Evolutionary conservation across 2,113 vertebrate species (phyloP).

Genomic region (Seriola rivoliana): DNA sequence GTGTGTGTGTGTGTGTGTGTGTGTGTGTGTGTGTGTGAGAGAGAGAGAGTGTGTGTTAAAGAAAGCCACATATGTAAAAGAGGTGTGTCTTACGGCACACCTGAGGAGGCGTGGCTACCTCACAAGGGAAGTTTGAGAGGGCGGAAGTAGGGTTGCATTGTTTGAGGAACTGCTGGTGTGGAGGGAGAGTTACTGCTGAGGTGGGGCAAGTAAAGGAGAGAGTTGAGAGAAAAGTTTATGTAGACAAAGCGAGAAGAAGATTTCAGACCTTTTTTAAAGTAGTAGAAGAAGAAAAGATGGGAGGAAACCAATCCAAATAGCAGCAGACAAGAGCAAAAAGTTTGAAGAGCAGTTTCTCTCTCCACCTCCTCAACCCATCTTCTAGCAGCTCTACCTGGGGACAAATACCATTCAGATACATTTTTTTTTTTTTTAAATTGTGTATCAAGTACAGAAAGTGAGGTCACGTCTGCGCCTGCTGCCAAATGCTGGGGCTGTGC

Average conservation of each 20-base stretch:
- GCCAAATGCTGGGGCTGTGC: slow-evolving; percentile 69
- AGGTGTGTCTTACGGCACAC: slow-evolving; percentile 42
- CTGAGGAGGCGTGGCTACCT: slow-evolving; percentile 66
- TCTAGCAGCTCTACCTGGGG: not conserved
- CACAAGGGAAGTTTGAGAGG: slow-evolving; percentile 28
- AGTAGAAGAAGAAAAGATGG: slow-evolving; percentile 5
- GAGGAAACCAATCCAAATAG: not conserved
- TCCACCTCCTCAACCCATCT: not conserved
- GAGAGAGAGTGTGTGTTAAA: not conserved
- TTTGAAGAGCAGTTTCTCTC: not conserved
- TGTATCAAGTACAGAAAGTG: not conserved
- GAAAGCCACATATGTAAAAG: not conserved
- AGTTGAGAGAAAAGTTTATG: not conserved
- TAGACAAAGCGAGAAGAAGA: not conserved
- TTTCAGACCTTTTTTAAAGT: not conserved
- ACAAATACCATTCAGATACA: not conserved
- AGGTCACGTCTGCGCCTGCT: not conserved
- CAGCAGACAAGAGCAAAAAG: not conserved
- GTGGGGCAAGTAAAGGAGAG: not conserved
- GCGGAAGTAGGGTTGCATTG: slow-evolving; percentile 65
- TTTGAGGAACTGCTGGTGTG: slow-evolving; percentile 41
- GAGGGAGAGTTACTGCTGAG: not conserved
- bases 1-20: slow-evolving; percentile 17
- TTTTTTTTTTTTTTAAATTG: too few species aligned
- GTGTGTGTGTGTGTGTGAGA: slow-evolving; percentile 6